Evolutionary conservation across 1,140 invertebrate genomes (phyloP).

Genomic region (Aleiodes sp.): DNA sequence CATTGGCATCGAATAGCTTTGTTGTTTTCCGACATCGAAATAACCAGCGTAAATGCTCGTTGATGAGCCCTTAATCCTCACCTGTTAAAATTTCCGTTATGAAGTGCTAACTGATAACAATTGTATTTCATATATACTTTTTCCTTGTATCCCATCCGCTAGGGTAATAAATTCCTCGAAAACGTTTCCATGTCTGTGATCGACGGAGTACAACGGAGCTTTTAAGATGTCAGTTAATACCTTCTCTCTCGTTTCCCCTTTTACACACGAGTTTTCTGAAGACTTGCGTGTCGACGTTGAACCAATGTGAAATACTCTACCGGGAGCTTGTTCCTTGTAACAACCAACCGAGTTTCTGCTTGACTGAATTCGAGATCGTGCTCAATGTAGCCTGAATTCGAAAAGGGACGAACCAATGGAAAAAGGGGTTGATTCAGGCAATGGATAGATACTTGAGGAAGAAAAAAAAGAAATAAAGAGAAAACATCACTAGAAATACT

Average conservation of each 20-base stretch:
- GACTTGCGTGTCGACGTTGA: conserved; percentile 2
- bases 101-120: no score
- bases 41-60: neutral
- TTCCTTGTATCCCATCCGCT: no score
- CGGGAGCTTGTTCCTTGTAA: conserved; percentile 35
- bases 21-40: neutral
- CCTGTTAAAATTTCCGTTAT: neutral
- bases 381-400: conserved; percentile 41
- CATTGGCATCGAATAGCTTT: neutral
- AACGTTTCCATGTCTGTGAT: conserved; percentile 9
- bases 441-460: neutral
- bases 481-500: no score
- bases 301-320: conserved; percentile 23
- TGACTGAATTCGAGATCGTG: conserved; percentile 36
- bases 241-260: neutral
- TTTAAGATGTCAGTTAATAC: conserved; percentile 22
- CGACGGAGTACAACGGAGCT: conserved; percentile 18
- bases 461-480: no score
- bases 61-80: neutral
- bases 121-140: no score
- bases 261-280: conserved; percentile 11
- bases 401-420: conserved; percentile 9
- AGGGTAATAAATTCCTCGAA: neutral
- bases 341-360: conserved; percentile 41
- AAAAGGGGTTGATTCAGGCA: conserved; percentile 19